Conservation (phyloP, 2,888 invertebrate genomes). For the Eucera pruinosa region DNA sequence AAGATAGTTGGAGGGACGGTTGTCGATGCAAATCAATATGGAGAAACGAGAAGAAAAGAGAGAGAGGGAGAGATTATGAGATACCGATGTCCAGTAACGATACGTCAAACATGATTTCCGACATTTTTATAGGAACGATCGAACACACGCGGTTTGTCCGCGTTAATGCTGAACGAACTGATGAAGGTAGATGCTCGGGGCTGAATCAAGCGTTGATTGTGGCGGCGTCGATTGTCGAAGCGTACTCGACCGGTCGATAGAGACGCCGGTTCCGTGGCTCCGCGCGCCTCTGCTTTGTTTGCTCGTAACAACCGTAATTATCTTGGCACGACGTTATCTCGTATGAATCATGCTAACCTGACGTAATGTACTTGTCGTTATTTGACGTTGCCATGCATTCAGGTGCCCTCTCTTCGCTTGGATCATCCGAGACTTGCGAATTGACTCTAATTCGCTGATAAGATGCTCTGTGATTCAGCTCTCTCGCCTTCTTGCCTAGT, state of each 20-base stretch:
- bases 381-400: slow-evolving; percentile 67
- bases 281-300: slow-evolving; percentile 63
- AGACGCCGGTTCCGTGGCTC: slow-evolving; percentile 40
- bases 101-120: slow-evolving; percentile 23
- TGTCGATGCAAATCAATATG: slow-evolving; percentile 12
- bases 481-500: neutral
- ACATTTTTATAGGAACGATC: slow-evolving; percentile 24
- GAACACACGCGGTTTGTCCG: slow-evolving; percentile 13
- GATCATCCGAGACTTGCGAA: slow-evolving; percentile 56
- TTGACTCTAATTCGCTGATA: slow-evolving; percentile 51
- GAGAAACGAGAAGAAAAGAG: neutral
- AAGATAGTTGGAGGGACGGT: slow-evolving; percentile 1
- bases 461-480: slow-evolving; percentile 29
- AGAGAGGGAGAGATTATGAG: neutral
- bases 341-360: slow-evolving; percentile 69
- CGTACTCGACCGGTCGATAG: slow-evolving; percentile 58
- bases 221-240: slow-evolving; percentile 50
- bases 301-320: slow-evolving; percentile 69
- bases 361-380: slow-evolving; percentile 67
- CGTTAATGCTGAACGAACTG: slow-evolving; percentile 17
- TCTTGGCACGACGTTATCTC: slow-evolving; percentile 67
- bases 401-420: slow-evolving; percentile 39
- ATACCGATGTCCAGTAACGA: slow-evolving; percentile 27
- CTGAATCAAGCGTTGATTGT: slow-evolving; percentile 51
- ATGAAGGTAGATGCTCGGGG: neutral